Percentiles rank a stretch among this genome's conserved stretches.
These are phyloP conservation scores for Neodon shergylaensis DNA, from an alignment of 2,113 vertebrate species.

Conservation along the genomic window DNA sequence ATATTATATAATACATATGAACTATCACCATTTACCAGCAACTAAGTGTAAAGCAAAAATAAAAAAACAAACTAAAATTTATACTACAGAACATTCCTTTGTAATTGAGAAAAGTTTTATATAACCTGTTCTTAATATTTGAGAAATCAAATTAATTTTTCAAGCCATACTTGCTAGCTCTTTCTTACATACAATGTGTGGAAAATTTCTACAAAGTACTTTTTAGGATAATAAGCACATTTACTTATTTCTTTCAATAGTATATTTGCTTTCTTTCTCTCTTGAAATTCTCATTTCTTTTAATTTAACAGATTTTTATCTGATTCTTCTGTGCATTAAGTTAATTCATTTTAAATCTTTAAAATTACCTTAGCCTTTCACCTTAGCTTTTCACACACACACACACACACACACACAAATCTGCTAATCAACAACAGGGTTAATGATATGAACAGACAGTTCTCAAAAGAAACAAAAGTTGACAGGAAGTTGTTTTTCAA, in stretches of 20 bases:
- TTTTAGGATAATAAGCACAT: not conserved
- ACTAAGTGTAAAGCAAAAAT: not conserved
- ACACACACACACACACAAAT: too few species aligned
- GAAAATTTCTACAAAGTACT: not conserved
- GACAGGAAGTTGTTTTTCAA: not conserved
- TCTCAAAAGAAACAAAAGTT: not conserved
- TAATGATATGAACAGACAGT: not conserved
- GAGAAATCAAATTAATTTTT: not conserved
- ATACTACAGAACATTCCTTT: not conserved
- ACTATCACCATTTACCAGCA: not conserved
- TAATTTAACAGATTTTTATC: constrained; percentile 17
- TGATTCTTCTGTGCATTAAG: not conserved
- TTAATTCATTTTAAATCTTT: constrained; percentile 7
- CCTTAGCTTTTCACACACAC: too few species aligned
- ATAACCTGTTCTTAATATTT: not conserved
- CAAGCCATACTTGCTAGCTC: not conserved
- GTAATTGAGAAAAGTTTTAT: not conserved
- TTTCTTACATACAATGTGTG: not conserved
- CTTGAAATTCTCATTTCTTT: not conserved
- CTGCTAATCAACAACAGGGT: not conserved
- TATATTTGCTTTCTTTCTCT: not conserved
- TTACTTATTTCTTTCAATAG: constrained; percentile 19
- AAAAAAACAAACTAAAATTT: constrained; percentile 33
- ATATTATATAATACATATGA: not conserved
- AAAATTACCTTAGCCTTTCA: not conserved